These are phyloP conservation scores for Silurus lanzhouensis DNA, from an alignment of 2,797 vertebrate species.

Conservation along the genomic window DNA sequence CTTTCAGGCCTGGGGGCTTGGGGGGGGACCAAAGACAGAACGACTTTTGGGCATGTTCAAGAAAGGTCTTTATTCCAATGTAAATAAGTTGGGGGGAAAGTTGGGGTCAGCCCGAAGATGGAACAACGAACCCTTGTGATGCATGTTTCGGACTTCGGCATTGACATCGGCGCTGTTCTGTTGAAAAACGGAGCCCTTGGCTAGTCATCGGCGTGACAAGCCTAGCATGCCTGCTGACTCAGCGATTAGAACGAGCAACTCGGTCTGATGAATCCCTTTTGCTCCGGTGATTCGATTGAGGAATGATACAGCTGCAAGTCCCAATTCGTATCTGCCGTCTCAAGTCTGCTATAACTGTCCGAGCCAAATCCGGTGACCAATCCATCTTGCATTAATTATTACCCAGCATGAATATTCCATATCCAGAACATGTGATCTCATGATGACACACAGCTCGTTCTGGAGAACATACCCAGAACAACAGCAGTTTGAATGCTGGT, in stretches of 20 bases:
- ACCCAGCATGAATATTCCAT: neutral
- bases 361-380: neutral
- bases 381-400: neutral
- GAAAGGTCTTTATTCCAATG: constrained; percentile 49
- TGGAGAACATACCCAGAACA: neutral
- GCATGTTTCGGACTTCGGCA: neutral
- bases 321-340: neutral
- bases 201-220: constrained; percentile 19
- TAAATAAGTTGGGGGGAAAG: constrained; percentile 43
- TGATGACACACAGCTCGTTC: neutral
- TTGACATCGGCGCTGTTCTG: neutral
- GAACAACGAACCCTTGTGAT: constrained; percentile 47
- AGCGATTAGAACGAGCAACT: constrained; percentile 1
- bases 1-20: neutral
- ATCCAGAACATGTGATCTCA: neutral
- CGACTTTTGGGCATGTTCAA: constrained; percentile 30
- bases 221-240: constrained; percentile 34
- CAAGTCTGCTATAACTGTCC: neutral
- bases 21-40: neutral
- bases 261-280: neutral
- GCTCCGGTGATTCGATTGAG: neutral
- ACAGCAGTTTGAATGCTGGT: neutral
- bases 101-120: constrained; percentile 17
- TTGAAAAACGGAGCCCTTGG: neutral
- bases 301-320: constrained; percentile 7